These are phyloP conservation scores for Peromyscus leucopus DNA, from an alignment of 2,113 vertebrate genomes.

Conservation along the genomic window DNA sequence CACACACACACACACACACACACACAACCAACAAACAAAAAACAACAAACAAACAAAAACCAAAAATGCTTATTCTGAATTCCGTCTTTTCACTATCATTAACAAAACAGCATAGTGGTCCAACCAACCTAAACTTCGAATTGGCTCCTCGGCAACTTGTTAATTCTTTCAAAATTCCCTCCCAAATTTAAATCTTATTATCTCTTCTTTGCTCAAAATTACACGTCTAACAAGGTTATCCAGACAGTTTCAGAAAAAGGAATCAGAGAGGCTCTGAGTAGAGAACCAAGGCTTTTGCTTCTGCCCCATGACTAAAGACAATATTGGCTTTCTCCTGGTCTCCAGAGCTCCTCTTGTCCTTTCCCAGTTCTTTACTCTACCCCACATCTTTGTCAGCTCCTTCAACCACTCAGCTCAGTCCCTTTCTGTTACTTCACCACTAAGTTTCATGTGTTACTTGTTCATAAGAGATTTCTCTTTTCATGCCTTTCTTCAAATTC, in stretches of 20 bases:
- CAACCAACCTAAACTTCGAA: slow-evolving; percentile 54
- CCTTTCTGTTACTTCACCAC: background rate
- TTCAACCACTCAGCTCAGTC: background rate
- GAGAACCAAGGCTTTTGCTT: background rate
- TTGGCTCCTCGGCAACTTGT: background rate
- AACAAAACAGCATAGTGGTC: background rate
- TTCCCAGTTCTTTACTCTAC: background rate
- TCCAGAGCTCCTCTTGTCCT: background rate
- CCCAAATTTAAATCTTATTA: background rate
- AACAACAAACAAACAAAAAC: background rate
- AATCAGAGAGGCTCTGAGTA: background rate
- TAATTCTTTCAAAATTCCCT: slow-evolving; percentile 66
- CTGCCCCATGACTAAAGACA: background rate
- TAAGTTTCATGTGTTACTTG: background rate
- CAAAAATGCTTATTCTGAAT: background rate
- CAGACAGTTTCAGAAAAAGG: background rate
- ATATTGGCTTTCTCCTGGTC: background rate
- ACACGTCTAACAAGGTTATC: background rate
- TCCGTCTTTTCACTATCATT: background rate
- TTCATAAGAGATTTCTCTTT: background rate
- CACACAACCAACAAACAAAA: too few species aligned
- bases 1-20: too few species aligned
- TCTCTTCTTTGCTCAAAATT: background rate
- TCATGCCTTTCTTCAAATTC: background rate
- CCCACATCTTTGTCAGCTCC: background rate